These are phyloP conservation scores for Schizopygopsis malacanthus DNA, from an alignment of 2,797 vertebrate species.

Conservation along the genomic window DNA sequence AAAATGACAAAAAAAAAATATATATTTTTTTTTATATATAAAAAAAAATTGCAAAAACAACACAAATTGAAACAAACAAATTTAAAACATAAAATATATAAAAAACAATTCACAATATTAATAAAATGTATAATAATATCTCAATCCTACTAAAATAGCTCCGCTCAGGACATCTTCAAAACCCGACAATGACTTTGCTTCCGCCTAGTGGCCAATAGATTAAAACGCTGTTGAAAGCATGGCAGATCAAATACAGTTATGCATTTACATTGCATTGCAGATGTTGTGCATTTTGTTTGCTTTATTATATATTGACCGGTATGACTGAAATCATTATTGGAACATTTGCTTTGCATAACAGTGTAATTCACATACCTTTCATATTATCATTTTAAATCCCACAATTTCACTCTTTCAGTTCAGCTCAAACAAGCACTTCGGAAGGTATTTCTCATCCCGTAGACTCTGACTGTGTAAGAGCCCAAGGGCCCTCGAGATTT, in stretches of 20 bases:
- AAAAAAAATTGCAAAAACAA: too few species aligned
- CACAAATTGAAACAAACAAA: too few species aligned
- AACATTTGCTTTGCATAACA: background rate
- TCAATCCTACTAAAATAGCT: too few species aligned
- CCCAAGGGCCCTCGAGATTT: background rate
- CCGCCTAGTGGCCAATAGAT: constrained; percentile 19
- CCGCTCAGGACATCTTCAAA: background rate
- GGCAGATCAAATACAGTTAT: too few species aligned
- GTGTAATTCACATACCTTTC: background rate
- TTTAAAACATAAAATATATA: too few species aligned
- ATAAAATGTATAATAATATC: background rate
- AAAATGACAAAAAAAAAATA: too few species aligned
- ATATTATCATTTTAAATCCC: background rate
- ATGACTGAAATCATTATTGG: background rate
- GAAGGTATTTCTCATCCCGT: background rate
- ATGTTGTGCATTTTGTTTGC: background rate
- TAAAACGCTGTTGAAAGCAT: background rate
- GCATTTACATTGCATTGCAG: too few species aligned
- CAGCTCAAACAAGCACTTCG: background rate
- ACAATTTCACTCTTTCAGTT: background rate
- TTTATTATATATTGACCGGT: background rate
- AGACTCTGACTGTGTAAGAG: background rate
- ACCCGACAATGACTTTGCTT: constrained; percentile 35
- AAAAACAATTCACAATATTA: background rate
- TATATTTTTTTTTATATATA: too few species aligned